Percentiles rank a stretch among this genome's conserved stretches.
Conservation (phyloP, 2,113 vertebrate species). For the Limnothrissa miodon region DNA sequence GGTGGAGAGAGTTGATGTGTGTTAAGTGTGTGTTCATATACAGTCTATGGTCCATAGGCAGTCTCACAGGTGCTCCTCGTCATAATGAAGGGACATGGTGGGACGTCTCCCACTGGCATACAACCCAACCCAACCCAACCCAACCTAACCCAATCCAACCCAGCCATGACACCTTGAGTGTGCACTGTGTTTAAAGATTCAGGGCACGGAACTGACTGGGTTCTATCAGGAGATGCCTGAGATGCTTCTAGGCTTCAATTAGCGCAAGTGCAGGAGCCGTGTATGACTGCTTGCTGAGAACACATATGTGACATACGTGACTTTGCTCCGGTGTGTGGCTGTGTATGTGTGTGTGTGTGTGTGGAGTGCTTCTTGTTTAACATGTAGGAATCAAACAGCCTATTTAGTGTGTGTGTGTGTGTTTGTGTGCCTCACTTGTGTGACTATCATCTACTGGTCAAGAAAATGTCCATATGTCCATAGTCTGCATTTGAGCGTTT, state of each 20-base stretch:
- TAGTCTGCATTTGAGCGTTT: background rate
- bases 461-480: background rate
- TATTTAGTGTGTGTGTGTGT: conserved; percentile 12
- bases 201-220: background rate
- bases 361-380: no score
- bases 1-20: background rate
- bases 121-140: no score
- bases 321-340: background rate
- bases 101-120: no score
- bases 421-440: conserved; percentile 1
- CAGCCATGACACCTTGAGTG: background rate
- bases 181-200: background rate
- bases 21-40: background rate
- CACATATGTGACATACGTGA: background rate
- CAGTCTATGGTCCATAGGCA: no score
- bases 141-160: no score
- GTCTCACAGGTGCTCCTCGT: background rate
- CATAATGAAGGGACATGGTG: background rate
- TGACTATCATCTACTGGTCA: no score
- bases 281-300: background rate
- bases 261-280: background rate
- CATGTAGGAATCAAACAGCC: no score
- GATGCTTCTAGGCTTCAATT: background rate
- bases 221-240: no score
- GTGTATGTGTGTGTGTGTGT: background rate